Conservation (phyloP, 1,140 invertebrate genomes). For the Brachionus manjavacas region DNA sequence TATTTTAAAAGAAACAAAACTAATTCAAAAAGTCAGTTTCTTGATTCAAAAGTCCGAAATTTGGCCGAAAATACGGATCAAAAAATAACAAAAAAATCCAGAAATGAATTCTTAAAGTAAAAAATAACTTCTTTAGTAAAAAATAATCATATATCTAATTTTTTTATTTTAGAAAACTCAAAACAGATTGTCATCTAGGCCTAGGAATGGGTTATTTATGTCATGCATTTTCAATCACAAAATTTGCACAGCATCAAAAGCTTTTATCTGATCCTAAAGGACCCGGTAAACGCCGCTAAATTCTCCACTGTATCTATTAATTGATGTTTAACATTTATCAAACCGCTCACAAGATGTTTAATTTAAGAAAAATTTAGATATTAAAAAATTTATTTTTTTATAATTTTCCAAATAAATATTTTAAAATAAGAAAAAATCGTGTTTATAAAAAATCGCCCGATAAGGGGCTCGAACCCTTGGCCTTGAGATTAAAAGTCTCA, state of each 20-base stretch:
- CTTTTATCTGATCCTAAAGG: conserved; percentile 33
- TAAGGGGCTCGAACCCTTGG: conserved; percentile 38
- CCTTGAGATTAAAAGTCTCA: conserved; percentile 41
- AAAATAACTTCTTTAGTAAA: neutral
- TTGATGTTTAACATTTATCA: neutral
- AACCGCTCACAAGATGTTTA: neutral
- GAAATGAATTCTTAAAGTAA: neutral
- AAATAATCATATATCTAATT: neutral
- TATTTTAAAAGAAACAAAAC: neutral
- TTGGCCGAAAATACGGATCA: neutral
- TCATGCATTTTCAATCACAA: conserved; percentile 36
- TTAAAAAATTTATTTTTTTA: neutral
- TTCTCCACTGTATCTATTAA: neutral
- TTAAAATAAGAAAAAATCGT: neutral
- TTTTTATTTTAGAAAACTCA: neutral
- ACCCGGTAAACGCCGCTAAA: neutral
- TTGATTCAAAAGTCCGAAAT: neutral
- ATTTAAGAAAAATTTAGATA: neutral
- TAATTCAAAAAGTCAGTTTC: neutral
- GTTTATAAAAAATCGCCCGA: conserved; percentile 23
- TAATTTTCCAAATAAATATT: neutral
- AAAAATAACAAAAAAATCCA: neutral
- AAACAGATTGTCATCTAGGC: conserved; percentile 29
- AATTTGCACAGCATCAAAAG: conserved; percentile 32
- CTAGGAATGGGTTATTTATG: conserved; percentile 38